These are phyloP conservation scores for Leptocoma aspasia DNA, from an alignment of 2,113 vertebrate genomes.

Conservation along the genomic window DNA sequence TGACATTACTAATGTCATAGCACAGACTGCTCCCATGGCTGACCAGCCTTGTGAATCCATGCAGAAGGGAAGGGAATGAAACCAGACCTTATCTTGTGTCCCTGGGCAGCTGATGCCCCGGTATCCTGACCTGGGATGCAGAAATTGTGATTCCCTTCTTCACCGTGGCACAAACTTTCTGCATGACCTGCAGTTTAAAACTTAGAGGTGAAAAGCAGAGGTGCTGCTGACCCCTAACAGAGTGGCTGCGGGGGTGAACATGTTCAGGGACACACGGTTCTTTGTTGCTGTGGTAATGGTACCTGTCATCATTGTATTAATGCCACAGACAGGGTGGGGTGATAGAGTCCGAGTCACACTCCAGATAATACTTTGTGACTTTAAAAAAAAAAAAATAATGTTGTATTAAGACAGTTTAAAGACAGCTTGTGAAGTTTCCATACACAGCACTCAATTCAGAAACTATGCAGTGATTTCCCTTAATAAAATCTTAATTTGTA, in stretches of 20 bases:
- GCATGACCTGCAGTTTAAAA: neutral
- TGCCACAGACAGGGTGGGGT: neutral
- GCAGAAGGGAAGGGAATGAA: neutral
- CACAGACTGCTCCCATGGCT: neutral
- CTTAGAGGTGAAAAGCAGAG: neutral
- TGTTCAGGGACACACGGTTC: rapidly evolving
- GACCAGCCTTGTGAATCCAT: neutral
- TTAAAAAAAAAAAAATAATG: too few relatives aligned
- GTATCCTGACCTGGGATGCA: neutral
- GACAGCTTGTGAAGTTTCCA: neutral
- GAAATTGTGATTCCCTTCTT: neutral
- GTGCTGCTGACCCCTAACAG: neutral
- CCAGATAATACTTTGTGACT: neutral
- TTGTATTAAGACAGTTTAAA: neutral
- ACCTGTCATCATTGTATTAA: neutral
- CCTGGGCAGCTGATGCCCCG: neutral
- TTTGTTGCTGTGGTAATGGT: neutral
- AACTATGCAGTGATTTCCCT: neutral
- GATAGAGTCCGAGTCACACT: neutral
- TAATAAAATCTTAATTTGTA: neutral
- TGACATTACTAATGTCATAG: neutral
- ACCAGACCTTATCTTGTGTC: neutral
- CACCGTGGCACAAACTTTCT: neutral
- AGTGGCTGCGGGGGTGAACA: neutral
- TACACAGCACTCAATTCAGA: neutral